These are phyloP conservation scores for Pachypsylla venusta DNA, from an alignment of 1,140 invertebrate species.

Conservation along the genomic window DNA sequence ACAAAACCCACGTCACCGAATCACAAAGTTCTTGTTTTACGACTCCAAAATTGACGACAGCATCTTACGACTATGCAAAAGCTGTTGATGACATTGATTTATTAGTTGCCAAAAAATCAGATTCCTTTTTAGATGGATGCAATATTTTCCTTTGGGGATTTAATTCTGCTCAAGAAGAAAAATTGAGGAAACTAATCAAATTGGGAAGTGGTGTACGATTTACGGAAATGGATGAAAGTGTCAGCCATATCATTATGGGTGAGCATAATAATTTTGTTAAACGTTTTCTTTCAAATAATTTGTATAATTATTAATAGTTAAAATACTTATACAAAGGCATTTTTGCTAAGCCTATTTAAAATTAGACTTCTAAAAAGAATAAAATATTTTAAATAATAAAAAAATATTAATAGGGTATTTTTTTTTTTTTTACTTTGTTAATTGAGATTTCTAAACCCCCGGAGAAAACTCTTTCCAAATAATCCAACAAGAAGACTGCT, in stretches of 20 bases:
- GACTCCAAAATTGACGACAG: not conserved
- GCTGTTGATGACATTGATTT: not conserved
- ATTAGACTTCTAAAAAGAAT: too few relatives aligned
- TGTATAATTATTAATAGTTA: too few relatives aligned
- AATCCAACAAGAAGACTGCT: too few relatives aligned
- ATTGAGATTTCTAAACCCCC: too few relatives aligned
- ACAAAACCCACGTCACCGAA: not conserved
- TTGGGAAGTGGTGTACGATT: conserved; percentile 63
- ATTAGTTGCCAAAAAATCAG: conserved; percentile 44
- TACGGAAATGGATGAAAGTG: conserved; percentile 50
- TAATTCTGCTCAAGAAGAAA: conserved; percentile 44
- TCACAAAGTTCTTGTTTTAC: not conserved
- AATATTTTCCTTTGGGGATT: conserved; percentile 56
- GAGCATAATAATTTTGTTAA: too few relatives aligned
- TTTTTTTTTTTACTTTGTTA: too few relatives aligned
- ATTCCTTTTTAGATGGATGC: conserved; percentile 68
- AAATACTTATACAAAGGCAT: too few relatives aligned
- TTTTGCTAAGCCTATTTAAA: too few relatives aligned
- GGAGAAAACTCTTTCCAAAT: too few relatives aligned
- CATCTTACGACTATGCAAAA: not conserved
- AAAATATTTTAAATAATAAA: too few relatives aligned
- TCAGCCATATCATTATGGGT: conserved; percentile 66
- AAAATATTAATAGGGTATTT: too few relatives aligned
- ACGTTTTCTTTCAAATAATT: too few relatives aligned
- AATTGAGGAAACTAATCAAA: conserved; percentile 60